Base-by-base conservation (phyloP, 2,888 invertebrate species). In the Axea sp. region DNA sequence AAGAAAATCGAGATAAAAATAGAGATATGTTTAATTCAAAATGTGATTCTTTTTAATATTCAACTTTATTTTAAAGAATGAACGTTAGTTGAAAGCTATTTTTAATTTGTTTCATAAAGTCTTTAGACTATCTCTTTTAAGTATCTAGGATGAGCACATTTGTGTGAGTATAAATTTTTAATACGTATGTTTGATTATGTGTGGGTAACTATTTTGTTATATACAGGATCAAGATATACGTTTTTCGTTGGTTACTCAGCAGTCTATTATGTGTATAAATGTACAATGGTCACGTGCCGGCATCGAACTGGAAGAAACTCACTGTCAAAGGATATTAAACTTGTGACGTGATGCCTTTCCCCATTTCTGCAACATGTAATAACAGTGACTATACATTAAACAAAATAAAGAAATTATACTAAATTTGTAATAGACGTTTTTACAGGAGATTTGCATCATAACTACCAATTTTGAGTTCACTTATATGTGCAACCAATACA, bases 261-360 rank as follows among this genome's bases (percentile, higher is more conserved):
- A 68, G 76, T 78, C 76, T 78, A 80, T 79, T 78, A 77, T 76
- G 74, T 76, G 75, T 64, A 68, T 51, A 68, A 59, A 76, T 60
- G 77, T 79, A 76, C 60, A 78, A 77, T 75, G 78, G 83, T 76
- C 85, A 84, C 85, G 84, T 85, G 85, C 74, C 81, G 45, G 45
- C 69, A 77, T 67, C 43, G 39, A 59, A 62, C 75, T 72, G 76
- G 75, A 77, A 77, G 79, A 74, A 76, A 31, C 57, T 45, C 49
- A 51, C 65, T 73, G 76, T 80, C 80, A 81, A 82, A 84, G 81
- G 84, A 85, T 86, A 85, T 86, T 86, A 84, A 85, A 84, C 82
- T 84, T 81, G 78, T 75, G 77, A 80, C 76, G 82, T 79, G 79
- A 81, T 80, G 71, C 75, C 57, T 47, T 49, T 60, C 65, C 60